Base-by-base conservation (phyloP, 2,888 invertebrate genomes). In the Seira musarum region DNA sequence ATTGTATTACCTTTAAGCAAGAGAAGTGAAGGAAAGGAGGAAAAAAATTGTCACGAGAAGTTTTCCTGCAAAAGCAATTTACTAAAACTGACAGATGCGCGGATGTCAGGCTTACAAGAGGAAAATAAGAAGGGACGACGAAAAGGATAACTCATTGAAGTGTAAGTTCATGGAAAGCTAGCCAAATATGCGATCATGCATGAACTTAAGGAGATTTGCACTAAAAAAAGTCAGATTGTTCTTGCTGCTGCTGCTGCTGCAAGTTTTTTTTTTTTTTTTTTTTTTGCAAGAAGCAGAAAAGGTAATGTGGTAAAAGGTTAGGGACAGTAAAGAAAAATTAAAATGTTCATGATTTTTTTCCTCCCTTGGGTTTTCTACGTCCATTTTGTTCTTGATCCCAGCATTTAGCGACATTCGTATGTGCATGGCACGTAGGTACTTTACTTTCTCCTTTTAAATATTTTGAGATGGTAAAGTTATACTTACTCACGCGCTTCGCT, bases 131-230 rank as follows among this genome's bases (percentile, higher is more conserved):
- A 3, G 49, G 49, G 49, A 49, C 6, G 49, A 49, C 2, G 49
- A 15, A 49, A 49, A 15, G 49, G 30, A 30, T 30, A 49, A 15
- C 49, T 67, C 64, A 79, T 66, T 24, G 25, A 35, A 67, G 78
- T 21, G 40, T 53, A 67, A 78, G 67, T 49, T 67, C 46, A 24
- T 67, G 73, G 68, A 69, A 73, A 73, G 69, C 73, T 69, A 73
- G 79, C 79, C 73, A 68, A 79, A 68, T 68, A 73, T 49, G 72
- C 78, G 71, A 72, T 78, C 72, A 72, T 78, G 78, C 70, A 72
- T 67, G 72, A 72, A 46, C 49, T 19, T 24, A 21, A 75, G 30
- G 63, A 64, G 49, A 49, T 49, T 49, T 49, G 49, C 49, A 49
- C 49, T 3, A 49, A 49, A n/a, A n/a, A n/a, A n/a, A n/a, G n/a